Conservation (phyloP, 1,140 invertebrate genomes). For the Papilio glaucus region DNA sequence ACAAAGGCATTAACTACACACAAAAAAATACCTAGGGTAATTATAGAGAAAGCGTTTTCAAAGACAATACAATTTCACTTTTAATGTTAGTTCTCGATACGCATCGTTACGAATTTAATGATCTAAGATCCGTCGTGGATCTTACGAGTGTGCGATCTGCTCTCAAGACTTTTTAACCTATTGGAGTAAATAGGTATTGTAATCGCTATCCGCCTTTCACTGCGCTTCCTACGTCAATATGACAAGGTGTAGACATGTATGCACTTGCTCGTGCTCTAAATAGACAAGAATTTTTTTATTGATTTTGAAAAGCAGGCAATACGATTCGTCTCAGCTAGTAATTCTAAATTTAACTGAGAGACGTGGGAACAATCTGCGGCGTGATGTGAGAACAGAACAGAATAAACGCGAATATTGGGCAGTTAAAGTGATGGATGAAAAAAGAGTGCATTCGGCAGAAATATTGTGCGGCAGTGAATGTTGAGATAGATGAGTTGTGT, state of each 20-base stretch:
- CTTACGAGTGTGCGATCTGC: neutral
- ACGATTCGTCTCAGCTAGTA: neutral
- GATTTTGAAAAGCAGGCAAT: neutral
- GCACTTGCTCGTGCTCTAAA: neutral
- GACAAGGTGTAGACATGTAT: neutral
- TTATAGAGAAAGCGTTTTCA: conserved; percentile 1
- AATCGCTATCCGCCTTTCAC: conserved; percentile 1
- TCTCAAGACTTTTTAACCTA: neutral
- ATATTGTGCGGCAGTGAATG: too few relatives aligned
- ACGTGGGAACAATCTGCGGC: too few relatives aligned
- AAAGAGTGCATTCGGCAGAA: too few relatives aligned
- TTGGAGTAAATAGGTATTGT: neutral
- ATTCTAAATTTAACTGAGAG: too few relatives aligned
- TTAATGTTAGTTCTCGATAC: conserved; percentile 12
- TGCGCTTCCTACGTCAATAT: neutral
- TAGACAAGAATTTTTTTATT: neutral
- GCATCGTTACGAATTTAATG: conserved; percentile 12
- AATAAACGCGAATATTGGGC: too few relatives aligned
- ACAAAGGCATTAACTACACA: neutral
- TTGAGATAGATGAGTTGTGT: too few relatives aligned
- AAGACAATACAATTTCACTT: conserved; percentile 22
- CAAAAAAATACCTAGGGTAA: neutral
- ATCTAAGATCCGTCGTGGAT: neutral
- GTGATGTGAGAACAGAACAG: too few relatives aligned
- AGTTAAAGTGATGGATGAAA: too few relatives aligned